These are phyloP conservation scores for Genyomyrus donnyi DNA, from an alignment of 2,113 vertebrate genomes.

Conservation along the genomic window DNA sequence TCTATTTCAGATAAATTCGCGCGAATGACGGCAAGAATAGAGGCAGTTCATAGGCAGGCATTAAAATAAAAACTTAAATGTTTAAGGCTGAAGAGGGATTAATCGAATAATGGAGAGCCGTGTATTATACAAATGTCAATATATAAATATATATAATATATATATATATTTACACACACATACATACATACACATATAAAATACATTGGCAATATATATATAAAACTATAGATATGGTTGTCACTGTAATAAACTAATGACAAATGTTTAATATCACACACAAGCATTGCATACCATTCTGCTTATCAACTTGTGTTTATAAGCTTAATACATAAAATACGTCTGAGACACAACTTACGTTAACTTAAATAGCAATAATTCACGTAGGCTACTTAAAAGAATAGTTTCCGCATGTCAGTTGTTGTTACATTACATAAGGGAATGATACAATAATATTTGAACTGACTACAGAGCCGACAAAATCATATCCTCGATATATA, in stretches of 20 bases:
- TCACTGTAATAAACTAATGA: not conserved
- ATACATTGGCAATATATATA: not conserved
- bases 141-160: not conserved
- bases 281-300: not conserved
- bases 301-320: not conserved
- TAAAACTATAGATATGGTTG: not conserved
- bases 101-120: not conserved
- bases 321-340: not conserved
- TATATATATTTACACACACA: not conserved
- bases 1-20: not conserved
- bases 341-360: not conserved
- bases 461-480: not conserved
- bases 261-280: not conserved
- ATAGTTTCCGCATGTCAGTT: not conserved
- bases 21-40: not conserved
- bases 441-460: not conserved
- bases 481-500: not conserved
- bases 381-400: not conserved
- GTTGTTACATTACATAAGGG: not conserved
- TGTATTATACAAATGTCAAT: not conserved
- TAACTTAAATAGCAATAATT: not conserved
- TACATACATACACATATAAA: not conserved
- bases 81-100: not conserved
- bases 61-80: not conserved
- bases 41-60: not conserved